A percentile compares a stretch with the other conserved stretches of the same genome.
phyloP scores from a whole-genome alignment of 1,140 invertebrate species.

The Conus betulinus region DNA sequence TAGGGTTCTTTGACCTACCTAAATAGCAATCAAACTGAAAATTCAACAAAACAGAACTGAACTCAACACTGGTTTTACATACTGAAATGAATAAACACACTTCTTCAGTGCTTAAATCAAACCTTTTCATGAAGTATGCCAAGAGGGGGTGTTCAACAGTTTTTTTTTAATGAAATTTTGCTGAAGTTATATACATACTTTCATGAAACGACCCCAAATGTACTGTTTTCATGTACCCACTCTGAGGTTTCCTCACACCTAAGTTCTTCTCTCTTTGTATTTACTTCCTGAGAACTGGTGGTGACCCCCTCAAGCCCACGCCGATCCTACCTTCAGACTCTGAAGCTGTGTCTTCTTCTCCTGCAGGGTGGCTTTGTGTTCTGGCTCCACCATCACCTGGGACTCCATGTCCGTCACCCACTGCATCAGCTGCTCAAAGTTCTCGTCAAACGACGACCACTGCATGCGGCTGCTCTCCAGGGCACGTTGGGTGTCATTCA shows the following conservation, averaged over 20 bases:
- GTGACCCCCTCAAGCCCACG: not conserved
- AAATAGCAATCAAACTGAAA: too few species aligned
- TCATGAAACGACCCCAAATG: too few species aligned
- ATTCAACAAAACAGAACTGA: too few species aligned
- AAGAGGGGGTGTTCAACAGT: too few species aligned
- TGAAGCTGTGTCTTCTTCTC: conserved; percentile 95
- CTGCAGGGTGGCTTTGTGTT: conserved; percentile 91
- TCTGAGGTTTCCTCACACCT: not conserved
- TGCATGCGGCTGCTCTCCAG: conserved; percentile 82
- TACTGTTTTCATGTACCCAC: too few species aligned
- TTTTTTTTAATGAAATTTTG: too few species aligned
- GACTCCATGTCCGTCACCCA: conserved; percentile 95
- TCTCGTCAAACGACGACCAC: conserved; percentile 73
- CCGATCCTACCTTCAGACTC: conserved; percentile 86
- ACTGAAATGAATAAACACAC: too few species aligned
- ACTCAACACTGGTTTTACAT: too few species aligned
- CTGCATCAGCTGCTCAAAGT: conserved; percentile 88
- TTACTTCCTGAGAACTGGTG: not conserved
- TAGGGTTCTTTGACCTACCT: too few species aligned
- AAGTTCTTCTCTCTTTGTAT: not conserved
- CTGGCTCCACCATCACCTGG: conserved; percentile 91
- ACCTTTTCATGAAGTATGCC: too few species aligned
- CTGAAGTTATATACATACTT: too few species aligned
- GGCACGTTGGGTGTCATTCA: conserved; percentile 91
- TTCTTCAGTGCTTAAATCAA: too few species aligned